Conservation (phyloP, 2,797 vertebrate genomes). For the Podarcis siculus region DNA sequence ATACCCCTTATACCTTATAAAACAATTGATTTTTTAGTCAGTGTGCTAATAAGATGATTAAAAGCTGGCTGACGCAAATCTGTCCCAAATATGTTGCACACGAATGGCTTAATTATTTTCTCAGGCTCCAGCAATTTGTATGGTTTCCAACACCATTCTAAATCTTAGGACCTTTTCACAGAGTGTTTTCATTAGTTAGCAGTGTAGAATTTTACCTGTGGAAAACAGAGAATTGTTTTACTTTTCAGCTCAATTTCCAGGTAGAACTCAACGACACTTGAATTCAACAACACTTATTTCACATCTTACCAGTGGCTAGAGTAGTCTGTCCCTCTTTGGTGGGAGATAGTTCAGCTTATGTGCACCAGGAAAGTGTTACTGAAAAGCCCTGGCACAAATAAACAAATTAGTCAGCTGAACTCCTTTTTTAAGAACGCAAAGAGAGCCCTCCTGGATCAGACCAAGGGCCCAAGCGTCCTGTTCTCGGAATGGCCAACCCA, state of each 20-base stretch:
- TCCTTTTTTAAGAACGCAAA: too few species aligned
- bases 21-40: background rate
- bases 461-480: too few species aligned
- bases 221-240: background rate
- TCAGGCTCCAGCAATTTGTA: slow-evolving; percentile 52
- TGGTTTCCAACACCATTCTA: slow-evolving; percentile 52
- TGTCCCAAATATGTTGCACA: slow-evolving; percentile 35
- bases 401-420: too few species aligned
- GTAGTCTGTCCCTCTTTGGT: background rate
- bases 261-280: background rate
- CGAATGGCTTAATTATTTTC: slow-evolving; percentile 30
- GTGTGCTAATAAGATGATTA: slow-evolving; percentile 37
- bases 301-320: background rate
- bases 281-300: background rate
- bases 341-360: background rate
- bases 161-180: slow-evolving; percentile 55
- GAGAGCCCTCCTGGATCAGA: too few species aligned
- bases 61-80: slow-evolving; percentile 47
- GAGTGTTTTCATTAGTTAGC: slow-evolving; percentile 42
- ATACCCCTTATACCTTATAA: slow-evolving; percentile 3
- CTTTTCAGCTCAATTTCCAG: background rate
- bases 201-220: background rate
- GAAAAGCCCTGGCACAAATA: background rate
- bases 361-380: background rate
- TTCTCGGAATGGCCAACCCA: too few species aligned